phyloP scores from a whole-genome alignment of 2,888 invertebrate genomes.

The Odontomyia ornata region DNA sequence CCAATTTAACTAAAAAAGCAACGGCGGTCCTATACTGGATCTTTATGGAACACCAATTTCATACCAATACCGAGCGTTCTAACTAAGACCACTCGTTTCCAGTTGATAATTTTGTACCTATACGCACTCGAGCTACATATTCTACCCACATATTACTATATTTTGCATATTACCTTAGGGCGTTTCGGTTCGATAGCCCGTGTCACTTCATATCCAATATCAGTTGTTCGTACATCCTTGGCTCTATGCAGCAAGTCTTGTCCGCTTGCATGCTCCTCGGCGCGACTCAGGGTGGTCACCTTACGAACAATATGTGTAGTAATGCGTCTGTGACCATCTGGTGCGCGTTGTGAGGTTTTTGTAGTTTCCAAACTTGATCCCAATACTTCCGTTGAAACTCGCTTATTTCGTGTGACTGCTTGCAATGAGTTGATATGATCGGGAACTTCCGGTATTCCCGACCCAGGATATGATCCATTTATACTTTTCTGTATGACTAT shows the following conservation, averaged over 20 bases:
- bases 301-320: slow-evolving; percentile 88
- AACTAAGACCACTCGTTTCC: no score
- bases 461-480: slow-evolving; percentile 59
- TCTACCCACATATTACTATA: no score
- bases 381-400: slow-evolving; percentile 83
- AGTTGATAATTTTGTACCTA: no score
- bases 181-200: slow-evolving; percentile 73
- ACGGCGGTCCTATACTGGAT: no score
- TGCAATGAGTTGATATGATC: slow-evolving; percentile 67
- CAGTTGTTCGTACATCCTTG: slow-evolving; percentile 67
- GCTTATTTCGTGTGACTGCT: slow-evolving; percentile 83
- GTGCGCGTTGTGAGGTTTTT: slow-evolving; percentile 81
- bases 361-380: slow-evolving; percentile 86
- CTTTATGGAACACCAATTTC: no score
- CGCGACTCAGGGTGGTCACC: slow-evolving; percentile 86
- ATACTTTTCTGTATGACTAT: slow-evolving; percentile 43
- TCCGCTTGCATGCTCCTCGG: slow-evolving; percentile 79
- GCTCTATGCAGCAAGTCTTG: slow-evolving; percentile 70
- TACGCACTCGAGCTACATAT: no score
- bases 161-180: slow-evolving; percentile 73
- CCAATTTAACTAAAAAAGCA: no score
- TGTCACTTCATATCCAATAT: slow-evolving; percentile 66
- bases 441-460: slow-evolving; percentile 16
- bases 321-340: slow-evolving; percentile 81
- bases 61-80: no score